Evolutionary conservation across 2,888 invertebrate genomes (phyloP).

Genomic region (Eurois occulta): DNA sequence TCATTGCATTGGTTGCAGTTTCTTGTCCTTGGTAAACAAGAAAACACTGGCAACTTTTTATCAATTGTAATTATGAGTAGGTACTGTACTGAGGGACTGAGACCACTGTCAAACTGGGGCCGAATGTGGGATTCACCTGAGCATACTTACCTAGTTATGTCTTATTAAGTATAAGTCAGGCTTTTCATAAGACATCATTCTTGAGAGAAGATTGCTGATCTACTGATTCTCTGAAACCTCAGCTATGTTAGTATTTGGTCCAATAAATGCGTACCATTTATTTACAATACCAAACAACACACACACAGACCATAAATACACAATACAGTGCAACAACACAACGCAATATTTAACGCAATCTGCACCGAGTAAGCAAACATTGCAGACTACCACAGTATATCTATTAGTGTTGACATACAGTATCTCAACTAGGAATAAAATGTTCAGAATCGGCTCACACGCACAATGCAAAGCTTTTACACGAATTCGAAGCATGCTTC

Average conservation of each 20-base stretch:
- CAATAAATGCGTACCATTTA: background rate
- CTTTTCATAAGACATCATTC: background rate
- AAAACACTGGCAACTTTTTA: too few species aligned
- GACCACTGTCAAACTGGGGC: too few species aligned
- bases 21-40: too few species aligned
- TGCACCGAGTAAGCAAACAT: constrained; percentile 28
- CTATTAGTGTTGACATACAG: background rate
- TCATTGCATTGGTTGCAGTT: too few species aligned
- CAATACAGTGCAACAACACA: constrained; percentile 16
- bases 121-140: too few species aligned
- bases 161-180: too few species aligned
- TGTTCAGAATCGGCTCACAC: background rate
- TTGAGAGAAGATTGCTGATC: background rate
- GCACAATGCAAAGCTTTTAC: background rate
- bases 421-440: background rate
- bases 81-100: too few species aligned
- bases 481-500: background rate
- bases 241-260: background rate
- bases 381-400: background rate
- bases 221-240: background rate
- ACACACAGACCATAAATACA: constrained; percentile 26
- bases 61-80: too few species aligned
- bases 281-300: constrained; percentile 4
- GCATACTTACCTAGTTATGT: too few species aligned
- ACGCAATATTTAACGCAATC: constrained; percentile 51